A percentile compares a stretch with the other conserved stretches of the same genome.
Conservation (phyloP, 2,888 invertebrate genomes). For the Sesia bembeciformis region DNA sequence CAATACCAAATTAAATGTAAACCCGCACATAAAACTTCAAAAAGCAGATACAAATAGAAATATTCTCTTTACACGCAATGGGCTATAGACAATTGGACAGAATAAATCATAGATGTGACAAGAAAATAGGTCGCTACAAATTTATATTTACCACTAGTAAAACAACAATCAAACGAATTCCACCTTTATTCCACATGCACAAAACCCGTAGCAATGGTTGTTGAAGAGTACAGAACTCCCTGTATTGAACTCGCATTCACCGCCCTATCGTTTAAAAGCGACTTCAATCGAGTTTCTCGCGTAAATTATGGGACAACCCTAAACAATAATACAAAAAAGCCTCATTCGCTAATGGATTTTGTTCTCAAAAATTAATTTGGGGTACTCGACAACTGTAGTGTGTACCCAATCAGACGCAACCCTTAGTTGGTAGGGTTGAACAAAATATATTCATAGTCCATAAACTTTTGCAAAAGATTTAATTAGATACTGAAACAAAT, state of each 20-base stretch:
- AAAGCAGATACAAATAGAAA: slow-evolving; percentile 59
- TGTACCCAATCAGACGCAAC: slow-evolving; percentile 55
- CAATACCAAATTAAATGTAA: slow-evolving; percentile 56
- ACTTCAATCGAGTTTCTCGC: slow-evolving; percentile 62
- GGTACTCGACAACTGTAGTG: slow-evolving; percentile 58
- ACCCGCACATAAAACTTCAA: slow-evolving; percentile 54
- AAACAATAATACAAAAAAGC: slow-evolving; percentile 59
- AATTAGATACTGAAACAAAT: too few relatives aligned
- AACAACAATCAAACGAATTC: background rate
- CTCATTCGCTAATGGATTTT: slow-evolving; percentile 70
- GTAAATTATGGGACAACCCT: slow-evolving; percentile 70
- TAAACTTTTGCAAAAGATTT: too few relatives aligned
- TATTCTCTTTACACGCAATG: slow-evolving; percentile 66
- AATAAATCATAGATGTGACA: slow-evolving; percentile 70
- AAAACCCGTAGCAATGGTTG: background rate
- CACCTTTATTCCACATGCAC: background rate
- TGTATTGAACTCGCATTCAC: slow-evolving; percentile 31
- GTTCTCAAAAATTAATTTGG: slow-evolving; percentile 72
- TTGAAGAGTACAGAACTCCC: background rate
- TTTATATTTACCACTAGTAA: slow-evolving; percentile 3
- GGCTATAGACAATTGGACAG: slow-evolving; percentile 61
- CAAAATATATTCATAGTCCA: background rate
- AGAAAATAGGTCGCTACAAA: slow-evolving; percentile 50
- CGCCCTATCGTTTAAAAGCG: slow-evolving; percentile 66
- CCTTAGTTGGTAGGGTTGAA: slow-evolving; percentile 26